Conservation (phyloP, 2,888 invertebrate genomes). For the Leucania comma region DNA sequence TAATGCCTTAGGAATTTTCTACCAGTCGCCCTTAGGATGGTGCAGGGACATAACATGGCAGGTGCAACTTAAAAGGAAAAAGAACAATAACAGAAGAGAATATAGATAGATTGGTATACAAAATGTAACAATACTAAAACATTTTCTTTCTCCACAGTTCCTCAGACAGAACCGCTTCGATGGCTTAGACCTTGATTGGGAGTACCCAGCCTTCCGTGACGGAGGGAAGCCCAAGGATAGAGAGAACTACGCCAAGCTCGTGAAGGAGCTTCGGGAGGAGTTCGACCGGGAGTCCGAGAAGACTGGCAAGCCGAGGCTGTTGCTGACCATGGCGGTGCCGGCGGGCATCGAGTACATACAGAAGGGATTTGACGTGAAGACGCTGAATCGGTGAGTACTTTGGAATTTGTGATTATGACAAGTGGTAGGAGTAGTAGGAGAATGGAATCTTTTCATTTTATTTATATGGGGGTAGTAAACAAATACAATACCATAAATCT, state of each 20-base stretch:
- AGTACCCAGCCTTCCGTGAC: constrained; percentile 95
- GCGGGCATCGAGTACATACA: constrained; percentile 98
- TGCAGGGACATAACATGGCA: no score
- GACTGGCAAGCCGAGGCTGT: constrained; percentile 94
- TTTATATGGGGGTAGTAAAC: no score
- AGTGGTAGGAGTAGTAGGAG: neutral
- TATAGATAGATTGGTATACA: no score
- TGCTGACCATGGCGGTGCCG: constrained; percentile 98
- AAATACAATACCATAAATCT: no score
- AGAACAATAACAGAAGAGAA: no score
- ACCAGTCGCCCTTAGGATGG: no score
- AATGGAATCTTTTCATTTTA: neutral
- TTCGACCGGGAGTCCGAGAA: constrained; percentile 96
- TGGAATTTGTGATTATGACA: neutral
- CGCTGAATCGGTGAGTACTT: constrained; percentile 94
- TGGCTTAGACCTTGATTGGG: constrained; percentile 98
- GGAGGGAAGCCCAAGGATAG: constrained; percentile 95
- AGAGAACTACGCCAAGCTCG: constrained; percentile 96
- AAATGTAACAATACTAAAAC: neutral
- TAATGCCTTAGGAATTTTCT: no score
- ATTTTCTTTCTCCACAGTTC: constrained; percentile 86
- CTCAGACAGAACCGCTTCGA: constrained; percentile 98
- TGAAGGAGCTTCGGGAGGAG: constrained; percentile 96
- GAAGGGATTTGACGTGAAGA: constrained; percentile 97
- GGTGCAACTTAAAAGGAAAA: no score